These are phyloP conservation scores for Sinocyclocheilus maitianheensis DNA, from an alignment of 2,113 vertebrate species.

Conservation along the genomic window DNA sequence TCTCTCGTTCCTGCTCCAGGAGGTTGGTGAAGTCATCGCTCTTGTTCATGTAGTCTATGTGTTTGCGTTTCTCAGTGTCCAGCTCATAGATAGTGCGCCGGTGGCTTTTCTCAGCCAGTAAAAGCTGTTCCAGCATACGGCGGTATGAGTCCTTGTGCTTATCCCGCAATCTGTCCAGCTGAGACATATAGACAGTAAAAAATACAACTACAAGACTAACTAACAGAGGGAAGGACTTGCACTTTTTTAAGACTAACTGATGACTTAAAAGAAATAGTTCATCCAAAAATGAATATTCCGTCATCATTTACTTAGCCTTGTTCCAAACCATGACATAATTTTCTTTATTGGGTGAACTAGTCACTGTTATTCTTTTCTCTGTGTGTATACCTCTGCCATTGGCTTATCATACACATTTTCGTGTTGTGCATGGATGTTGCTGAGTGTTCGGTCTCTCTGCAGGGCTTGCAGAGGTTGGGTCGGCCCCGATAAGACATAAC, in stretches of 20 bases:
- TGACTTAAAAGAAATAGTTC: neutral
- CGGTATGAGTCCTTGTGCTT: conserved; percentile 94
- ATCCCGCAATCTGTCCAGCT: conserved; percentile 94
- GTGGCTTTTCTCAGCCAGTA: conserved; percentile 94
- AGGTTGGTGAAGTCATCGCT: conserved; percentile 98
- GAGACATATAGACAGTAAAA: conserved; percentile 31
- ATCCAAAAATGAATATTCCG: neutral
- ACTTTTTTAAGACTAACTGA: neutral
- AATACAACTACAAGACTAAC: neutral
- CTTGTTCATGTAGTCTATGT: conserved; percentile 98
- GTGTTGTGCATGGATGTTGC: conserved; percentile 76
- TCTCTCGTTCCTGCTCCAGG: conserved; percentile 95
- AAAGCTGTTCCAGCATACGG: conserved; percentile 94
- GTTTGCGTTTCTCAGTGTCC: conserved; percentile 92
- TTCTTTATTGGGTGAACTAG: neutral
- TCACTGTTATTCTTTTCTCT: neutral
- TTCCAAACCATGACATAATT: neutral
- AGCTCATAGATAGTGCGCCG: conserved; percentile 90
- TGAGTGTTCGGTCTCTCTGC: conserved; percentile 83
- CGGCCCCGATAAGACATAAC: conserved; percentile 83
- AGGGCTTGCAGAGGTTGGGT: conserved; percentile 85
- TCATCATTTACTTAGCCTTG: neutral
- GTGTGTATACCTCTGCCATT: conserved; percentile 84
- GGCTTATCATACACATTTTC: conserved; percentile 91
- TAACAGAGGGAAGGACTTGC: neutral